A percentile compares a stretch with the other conserved stretches of the same genome.
These are phyloP conservation scores for Phrynosoma blainvillii DNA, from an alignment of 2,113 vertebrate species.

Conservation along the genomic window DNA sequence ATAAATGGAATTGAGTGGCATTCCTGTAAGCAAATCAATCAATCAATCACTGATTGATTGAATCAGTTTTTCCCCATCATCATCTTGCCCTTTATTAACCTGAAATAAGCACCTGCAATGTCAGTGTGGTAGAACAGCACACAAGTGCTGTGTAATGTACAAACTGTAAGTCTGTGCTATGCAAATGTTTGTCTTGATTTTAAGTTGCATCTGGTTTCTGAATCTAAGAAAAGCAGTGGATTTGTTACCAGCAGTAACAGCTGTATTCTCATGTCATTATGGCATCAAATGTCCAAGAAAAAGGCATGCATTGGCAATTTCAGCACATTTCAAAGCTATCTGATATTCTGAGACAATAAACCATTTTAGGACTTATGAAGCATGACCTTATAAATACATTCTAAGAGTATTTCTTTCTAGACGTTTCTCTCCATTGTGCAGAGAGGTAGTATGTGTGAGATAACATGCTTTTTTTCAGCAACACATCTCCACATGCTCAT, in stretches of 20 bases:
- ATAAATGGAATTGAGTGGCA: constrained; percentile 22
- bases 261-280: not conserved
- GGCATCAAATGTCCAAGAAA: not conserved
- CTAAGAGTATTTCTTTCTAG: not conserved
- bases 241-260: not conserved
- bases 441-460: not conserved
- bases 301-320: not conserved
- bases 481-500: not conserved
- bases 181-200: not conserved
- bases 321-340: not conserved
- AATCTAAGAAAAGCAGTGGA: not conserved
- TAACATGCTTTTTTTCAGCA: not conserved
- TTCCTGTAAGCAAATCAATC: constrained; percentile 34
- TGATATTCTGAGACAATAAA: not conserved
- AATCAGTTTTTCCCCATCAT: constrained; percentile 26
- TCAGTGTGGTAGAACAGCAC: not conserved
- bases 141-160: not conserved
- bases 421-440: not conserved
- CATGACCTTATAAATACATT: not conserved
- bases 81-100: not conserved
- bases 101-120: not conserved
- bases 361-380: not conserved
- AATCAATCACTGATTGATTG: too few relatives aligned
- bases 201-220: not conserved
- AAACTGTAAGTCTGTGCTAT: not conserved